phyloP scores from a whole-genome alignment of 2,888 invertebrate genomes.

The Amiota minor region DNA sequence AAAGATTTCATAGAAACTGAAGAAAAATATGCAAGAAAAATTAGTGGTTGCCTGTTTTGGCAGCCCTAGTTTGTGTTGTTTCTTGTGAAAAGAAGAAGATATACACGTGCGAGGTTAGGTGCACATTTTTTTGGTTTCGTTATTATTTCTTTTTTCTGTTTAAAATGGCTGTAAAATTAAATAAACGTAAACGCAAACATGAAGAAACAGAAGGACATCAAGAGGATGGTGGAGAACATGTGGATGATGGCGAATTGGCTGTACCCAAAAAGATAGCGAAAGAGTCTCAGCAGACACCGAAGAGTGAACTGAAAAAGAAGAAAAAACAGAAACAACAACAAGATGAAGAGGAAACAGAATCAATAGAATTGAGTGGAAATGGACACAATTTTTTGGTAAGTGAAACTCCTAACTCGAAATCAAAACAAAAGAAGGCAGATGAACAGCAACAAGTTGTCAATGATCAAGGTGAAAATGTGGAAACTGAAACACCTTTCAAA shows the following conservation, averaged over 20 bases:
- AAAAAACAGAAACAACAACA: slow-evolving; percentile 22
- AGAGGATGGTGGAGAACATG: slow-evolving; percentile 32
- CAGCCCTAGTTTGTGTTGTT: neutral
- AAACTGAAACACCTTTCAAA: neutral
- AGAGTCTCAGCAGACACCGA: slow-evolving; percentile 48
- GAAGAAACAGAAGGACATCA: slow-evolving; percentile 37
- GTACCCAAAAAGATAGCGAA: slow-evolving; percentile 63
- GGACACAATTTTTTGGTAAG: too few relatives aligned
- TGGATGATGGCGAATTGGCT: slow-evolving; percentile 50
- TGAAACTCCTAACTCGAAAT: neutral
- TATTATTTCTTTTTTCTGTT: neutral
- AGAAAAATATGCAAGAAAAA: too few relatives aligned
- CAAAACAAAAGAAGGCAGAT: neutral
- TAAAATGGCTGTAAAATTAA: slow-evolving; percentile 65
- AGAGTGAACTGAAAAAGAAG: slow-evolving; percentile 40
- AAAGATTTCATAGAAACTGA: too few relatives aligned
- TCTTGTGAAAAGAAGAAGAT: neutral
- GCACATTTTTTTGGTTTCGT: neutral
- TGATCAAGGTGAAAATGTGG: neutral
- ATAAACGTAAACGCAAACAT: slow-evolving; percentile 65
- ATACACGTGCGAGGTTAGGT: neutral
- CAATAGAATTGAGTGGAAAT: neutral
- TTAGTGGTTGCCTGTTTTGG: neutral
- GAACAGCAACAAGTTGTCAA: neutral
- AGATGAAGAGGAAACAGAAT: neutral